Evolutionary conservation across 2,113 vertebrate species (phyloP).

Genomic region (Actinemys pallida): DNA sequence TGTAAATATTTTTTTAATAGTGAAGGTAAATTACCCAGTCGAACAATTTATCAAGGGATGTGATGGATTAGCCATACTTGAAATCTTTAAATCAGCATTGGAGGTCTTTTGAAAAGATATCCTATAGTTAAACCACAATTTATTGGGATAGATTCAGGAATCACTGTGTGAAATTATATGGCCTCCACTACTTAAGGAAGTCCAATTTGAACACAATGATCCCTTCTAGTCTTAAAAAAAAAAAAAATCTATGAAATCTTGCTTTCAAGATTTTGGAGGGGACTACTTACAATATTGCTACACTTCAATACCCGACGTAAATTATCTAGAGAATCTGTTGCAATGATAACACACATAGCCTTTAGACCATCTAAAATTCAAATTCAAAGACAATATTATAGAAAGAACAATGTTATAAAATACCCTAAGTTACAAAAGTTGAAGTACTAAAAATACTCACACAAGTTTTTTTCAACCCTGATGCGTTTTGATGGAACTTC

Average conservation of each 20-base stretch:
- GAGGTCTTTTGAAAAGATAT: background rate
- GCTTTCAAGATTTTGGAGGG: background rate
- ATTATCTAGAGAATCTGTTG: too few relatives aligned
- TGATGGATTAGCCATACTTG: background rate
- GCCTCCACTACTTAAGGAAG: background rate
- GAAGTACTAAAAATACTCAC: constrained; percentile 73
- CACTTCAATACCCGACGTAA: background rate
- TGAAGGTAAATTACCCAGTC: background rate
- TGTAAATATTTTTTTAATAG: background rate
- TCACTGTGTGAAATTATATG: background rate
- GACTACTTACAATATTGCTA: background rate
- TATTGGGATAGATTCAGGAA: background rate
- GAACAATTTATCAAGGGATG: background rate
- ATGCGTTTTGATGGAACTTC: constrained; percentile 85
- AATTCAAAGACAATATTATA: background rate
- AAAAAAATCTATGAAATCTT: background rate
- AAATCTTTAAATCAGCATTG: background rate
- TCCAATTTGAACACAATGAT: background rate
- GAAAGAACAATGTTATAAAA: accelerated
- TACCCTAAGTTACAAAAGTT: accelerated
- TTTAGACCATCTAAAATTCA: background rate
- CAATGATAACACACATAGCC: background rate
- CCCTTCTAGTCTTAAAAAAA: background rate
- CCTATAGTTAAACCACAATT: background rate
- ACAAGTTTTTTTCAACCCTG: constrained; percentile 81